Evolutionary conservation across 2,113 vertebrate genomes (phyloP), one percentile per base, ranked within the genome.

Genomic region (Dromas ardeola): DNA sequence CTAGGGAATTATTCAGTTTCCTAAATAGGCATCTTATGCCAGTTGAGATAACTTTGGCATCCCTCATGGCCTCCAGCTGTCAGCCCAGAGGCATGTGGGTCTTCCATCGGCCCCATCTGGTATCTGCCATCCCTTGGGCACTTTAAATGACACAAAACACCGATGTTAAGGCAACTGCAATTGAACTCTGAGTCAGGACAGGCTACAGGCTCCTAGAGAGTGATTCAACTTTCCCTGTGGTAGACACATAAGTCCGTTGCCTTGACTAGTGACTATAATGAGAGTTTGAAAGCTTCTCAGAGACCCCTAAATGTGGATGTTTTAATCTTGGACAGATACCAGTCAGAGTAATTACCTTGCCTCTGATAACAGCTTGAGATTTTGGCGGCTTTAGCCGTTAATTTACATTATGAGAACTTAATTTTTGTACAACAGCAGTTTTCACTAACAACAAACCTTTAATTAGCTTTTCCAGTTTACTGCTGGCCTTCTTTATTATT

Each of bases 381-480:
- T 96, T 84, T 61, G 93, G 78, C 5, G 5, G 72, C 84, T 73
- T 76, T 62, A 22, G 52, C 78, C 71, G 81, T 89, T 96, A 95
- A 96, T 92, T 73, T 95, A 27, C 17, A 53, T 93, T 81, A 88
- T 40, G 53, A 96, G 90, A 96, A 89, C 58, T 65, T 82, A 86
- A 82, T 69, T 95, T 96, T 84, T 77, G 69, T 95, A 62, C 52
- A 81, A 38, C 86, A 70, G 53, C 61, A 91, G 55, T 66, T 80
- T 92, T 96, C 73, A 26, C 72, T 95, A 95, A 90, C 81, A 77
- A 81, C 67, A 71, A 83, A 67, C 78, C 70, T 96, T 79, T 89
- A 94, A 84, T 95, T 94, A 94, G 83, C 66, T 91, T 91, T 92
- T 96, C 71, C 47, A 36, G 21, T 88, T 93, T 97, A 89, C 56